These are phyloP conservation scores for Macaria liturata DNA, from an alignment of 2,888 invertebrate genomes.

Conservation along the genomic window DNA sequence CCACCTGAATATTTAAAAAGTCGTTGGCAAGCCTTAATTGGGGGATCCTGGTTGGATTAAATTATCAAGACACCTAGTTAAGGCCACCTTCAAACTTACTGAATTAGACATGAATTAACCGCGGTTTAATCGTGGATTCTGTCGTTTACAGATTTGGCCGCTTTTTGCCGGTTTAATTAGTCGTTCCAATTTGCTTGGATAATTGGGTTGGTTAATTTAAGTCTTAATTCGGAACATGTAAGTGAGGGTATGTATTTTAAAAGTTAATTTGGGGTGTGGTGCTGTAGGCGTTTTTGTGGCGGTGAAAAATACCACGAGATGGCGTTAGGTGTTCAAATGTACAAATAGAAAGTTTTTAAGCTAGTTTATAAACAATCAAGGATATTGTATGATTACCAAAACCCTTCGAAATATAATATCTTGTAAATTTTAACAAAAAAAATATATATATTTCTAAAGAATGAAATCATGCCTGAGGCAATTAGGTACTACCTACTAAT, in stretches of 20 bases:
- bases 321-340: conserved; percentile 15
- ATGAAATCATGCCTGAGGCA: too few relatives aligned
- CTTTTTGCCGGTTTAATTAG: conserved; percentile 31
- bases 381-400: too few relatives aligned
- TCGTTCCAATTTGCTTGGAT: conserved; percentile 30
- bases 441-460: too few relatives aligned
- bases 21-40: conserved; percentile 81
- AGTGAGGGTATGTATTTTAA: background rate
- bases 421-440: too few relatives aligned
- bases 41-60: conserved; percentile 80
- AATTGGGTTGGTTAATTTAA: conserved; percentile 14
- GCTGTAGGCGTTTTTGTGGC: conserved; percentile 12
- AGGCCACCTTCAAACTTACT: conserved; percentile 73
- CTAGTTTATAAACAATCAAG: too few relatives aligned
- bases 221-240: conserved; percentile 4
- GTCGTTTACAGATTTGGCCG: conserved; percentile 35
- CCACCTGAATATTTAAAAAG: conserved; percentile 80
- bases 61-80: conserved; percentile 83
- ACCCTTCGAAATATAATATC: too few relatives aligned
- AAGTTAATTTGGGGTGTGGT: background rate
- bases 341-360: background rate
- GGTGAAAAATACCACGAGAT: conserved; percentile 12
- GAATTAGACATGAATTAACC: conserved; percentile 79
- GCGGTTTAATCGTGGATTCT: conserved; percentile 37
- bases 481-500: too few relatives aligned